Percentiles rank a stretch among this genome's conserved stretches.
Conservation (phyloP, 2,888 invertebrate species). For the Pardosa pseudoannulata region DNA sequence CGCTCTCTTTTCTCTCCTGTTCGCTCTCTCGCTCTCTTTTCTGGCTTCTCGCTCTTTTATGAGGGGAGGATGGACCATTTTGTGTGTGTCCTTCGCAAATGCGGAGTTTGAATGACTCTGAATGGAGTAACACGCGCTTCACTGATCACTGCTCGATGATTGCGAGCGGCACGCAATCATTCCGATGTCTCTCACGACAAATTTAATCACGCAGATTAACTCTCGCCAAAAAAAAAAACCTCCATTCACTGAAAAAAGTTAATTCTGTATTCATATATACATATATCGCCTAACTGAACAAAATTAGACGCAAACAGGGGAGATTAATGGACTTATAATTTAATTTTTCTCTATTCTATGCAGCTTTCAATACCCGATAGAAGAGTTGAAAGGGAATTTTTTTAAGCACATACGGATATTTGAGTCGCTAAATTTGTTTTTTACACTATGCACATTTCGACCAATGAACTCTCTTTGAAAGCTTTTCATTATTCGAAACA, state of each 20-base stretch:
- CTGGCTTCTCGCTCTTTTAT: constrained; percentile 4
- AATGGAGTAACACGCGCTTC: constrained; percentile 8
- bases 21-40: not conserved
- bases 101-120: constrained; percentile 6
- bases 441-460: not conserved
- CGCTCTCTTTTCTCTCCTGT: constrained; percentile 8
- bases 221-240: not conserved
- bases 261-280: not conserved
- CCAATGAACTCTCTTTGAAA: too few species aligned
- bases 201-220: constrained; percentile 16
- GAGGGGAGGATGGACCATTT: constrained; percentile 15
- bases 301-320: not conserved
- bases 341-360: not conserved
- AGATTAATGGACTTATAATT: constrained; percentile 13
- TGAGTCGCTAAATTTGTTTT: not conserved
- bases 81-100: constrained; percentile 7
- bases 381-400: not conserved
- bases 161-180: constrained; percentile 8
- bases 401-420: not conserved
- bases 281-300: not conserved
- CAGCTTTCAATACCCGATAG: not conserved
- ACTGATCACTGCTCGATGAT: not conserved
- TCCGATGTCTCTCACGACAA: constrained; percentile 12
- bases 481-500: too few species aligned
- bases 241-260: not conserved